Conservation (phyloP, 2,888 invertebrate species). For the Drosophila tanythrix region DNA sequence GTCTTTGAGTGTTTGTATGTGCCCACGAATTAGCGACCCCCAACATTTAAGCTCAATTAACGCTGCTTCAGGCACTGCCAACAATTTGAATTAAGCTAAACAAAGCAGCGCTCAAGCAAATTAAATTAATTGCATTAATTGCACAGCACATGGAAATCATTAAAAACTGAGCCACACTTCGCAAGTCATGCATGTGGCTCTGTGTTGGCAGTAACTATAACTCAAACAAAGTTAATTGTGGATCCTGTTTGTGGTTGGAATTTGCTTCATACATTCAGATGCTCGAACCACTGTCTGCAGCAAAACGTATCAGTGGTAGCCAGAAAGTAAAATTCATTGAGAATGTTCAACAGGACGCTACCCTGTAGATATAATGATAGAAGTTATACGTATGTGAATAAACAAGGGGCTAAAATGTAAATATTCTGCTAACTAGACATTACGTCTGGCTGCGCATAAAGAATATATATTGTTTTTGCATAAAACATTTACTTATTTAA, state of each 20-base stretch:
- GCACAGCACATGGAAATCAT: not conserved
- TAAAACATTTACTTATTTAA: not conserved
- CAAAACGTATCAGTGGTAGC: not conserved
- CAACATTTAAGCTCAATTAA: constrained; percentile 40
- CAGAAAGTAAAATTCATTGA: not conserved
- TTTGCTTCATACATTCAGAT: not conserved
- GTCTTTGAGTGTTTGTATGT: not conserved
- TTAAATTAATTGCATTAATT: constrained; percentile 40
- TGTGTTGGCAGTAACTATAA: not conserved
- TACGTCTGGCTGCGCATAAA: not conserved
- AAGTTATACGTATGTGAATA: not conserved
- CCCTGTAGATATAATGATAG: not conserved
- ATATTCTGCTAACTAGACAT: not conserved
- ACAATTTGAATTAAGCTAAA: constrained; percentile 43
- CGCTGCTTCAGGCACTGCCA: constrained; percentile 17
- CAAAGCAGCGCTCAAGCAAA: constrained; percentile 17
- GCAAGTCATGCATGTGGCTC: not conserved
- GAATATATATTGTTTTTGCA: not conserved
- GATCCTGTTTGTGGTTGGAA: not conserved
- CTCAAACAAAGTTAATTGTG: not conserved
- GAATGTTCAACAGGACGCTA: not conserved
- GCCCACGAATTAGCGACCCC: constrained; percentile 18
- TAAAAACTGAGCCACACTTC: not conserved
- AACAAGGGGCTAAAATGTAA: not conserved
- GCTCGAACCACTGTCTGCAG: not conserved